These are phyloP conservation scores for Mus pahari DNA, from an alignment of 2,113 vertebrate species.

Conservation along the genomic window DNA sequence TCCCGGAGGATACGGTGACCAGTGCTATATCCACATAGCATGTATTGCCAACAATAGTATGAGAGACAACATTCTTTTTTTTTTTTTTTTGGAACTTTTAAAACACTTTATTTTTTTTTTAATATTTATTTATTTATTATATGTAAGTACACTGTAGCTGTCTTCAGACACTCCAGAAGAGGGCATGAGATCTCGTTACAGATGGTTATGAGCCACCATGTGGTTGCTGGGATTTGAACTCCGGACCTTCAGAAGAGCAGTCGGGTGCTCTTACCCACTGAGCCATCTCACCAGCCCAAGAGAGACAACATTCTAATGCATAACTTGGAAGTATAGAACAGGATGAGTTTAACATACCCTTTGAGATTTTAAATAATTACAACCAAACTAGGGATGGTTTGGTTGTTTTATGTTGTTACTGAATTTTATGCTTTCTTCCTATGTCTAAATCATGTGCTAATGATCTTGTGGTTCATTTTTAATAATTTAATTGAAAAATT, in stretches of 20 bases:
- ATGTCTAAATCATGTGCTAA: neutral
- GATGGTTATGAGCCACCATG: too few relatives aligned
- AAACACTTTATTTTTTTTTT: too few relatives aligned
- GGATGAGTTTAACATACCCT: neutral
- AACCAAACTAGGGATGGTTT: neutral
- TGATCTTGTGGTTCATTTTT: conserved; percentile 17
- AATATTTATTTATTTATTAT: too few relatives aligned
- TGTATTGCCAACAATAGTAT: neutral
- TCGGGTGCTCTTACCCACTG: too few relatives aligned
- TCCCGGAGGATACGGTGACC: neutral
- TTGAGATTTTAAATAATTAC: conserved; percentile 50
- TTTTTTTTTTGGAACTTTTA: too few relatives aligned
- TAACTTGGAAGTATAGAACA: neutral
- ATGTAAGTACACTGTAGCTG: too few relatives aligned
- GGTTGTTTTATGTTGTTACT: neutral
- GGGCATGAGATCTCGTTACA: too few relatives aligned
- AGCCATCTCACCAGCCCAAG: too few relatives aligned
- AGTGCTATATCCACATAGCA: neutral
- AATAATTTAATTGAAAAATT: conserved; percentile 29
- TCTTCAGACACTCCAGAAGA: too few relatives aligned
- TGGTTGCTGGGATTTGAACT: too few relatives aligned
- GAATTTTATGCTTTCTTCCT: conserved; percentile 45
- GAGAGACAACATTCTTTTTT: too few relatives aligned
- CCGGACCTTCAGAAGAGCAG: too few relatives aligned
- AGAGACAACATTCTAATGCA: neutral